Conservation (phyloP, 2,888 invertebrate species). For the Tetragonula carbonaria region DNA sequence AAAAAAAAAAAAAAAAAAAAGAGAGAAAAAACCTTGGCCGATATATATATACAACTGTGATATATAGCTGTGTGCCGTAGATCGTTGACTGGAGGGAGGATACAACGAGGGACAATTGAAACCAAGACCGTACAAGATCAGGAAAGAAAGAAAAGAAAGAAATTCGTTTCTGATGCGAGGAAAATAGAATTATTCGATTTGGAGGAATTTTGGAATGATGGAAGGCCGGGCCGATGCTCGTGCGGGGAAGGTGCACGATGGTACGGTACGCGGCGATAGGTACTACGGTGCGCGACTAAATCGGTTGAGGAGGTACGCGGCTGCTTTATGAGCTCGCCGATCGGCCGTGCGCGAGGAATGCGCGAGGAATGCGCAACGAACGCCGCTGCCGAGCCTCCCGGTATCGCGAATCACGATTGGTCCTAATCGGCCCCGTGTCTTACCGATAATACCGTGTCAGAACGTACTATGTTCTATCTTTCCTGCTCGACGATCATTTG, state of each 20-base stretch:
- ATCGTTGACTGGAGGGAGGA: neutral
- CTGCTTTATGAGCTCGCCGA: constrained; percentile 63
- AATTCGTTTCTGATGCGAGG: neutral
- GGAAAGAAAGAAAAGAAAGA: neutral
- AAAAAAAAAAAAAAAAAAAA: no score
- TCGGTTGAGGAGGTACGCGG: constrained; percentile 60
- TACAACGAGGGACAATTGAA: neutral
- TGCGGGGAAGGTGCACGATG: constrained; percentile 21
- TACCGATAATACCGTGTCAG: neutral
- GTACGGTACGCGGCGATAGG: constrained; percentile 36
- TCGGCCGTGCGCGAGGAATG: constrained; percentile 19
- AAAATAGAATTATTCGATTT: no score
- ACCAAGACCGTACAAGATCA: neutral
- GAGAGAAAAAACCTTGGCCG: neutral
- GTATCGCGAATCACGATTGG: constrained; percentile 30
- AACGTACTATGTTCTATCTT: neutral
- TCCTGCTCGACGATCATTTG: neutral
- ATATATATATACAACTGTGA: neutral
- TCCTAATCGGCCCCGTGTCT: neutral
- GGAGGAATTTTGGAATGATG: neutral
- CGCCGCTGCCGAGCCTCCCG: constrained; percentile 62
- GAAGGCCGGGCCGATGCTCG: constrained; percentile 6
- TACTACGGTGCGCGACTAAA: constrained; percentile 69
- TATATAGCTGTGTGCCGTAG: neutral
- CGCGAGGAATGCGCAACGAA: constrained; percentile 17